These are phyloP conservation scores for Chauna torquata DNA, from an alignment of 2,113 vertebrate species.

Conservation along the genomic window DNA sequence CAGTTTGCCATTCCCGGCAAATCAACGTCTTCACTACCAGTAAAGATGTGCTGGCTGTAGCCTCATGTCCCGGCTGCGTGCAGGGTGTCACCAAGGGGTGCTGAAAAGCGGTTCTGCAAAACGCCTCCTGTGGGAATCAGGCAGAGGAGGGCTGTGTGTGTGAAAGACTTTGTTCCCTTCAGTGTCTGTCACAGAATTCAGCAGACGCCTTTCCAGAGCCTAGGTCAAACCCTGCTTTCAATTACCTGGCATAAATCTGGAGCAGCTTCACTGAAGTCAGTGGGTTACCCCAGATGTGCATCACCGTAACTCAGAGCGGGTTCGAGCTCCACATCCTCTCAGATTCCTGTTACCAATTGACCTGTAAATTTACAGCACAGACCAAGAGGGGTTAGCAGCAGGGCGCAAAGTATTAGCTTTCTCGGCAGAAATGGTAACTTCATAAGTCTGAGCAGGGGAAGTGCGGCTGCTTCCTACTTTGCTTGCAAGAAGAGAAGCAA, in stretches of 20 bases:
- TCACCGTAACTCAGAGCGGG: background rate
- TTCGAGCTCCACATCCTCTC: background rate
- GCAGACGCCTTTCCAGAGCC: background rate
- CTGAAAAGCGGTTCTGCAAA: background rate
- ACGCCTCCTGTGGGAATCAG: background rate
- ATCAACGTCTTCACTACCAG: background rate
- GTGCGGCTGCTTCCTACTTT: background rate
- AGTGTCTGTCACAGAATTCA: background rate
- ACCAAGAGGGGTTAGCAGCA: background rate
- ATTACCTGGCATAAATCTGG: slow-evolving; percentile 6
- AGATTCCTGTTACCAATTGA: background rate
- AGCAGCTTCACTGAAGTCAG: background rate
- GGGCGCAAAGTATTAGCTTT: background rate
- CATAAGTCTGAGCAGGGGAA: background rate
- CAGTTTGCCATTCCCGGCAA: background rate
- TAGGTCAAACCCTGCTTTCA: background rate
- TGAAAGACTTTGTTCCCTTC: background rate
- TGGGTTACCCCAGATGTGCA: background rate
- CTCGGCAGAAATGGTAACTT: background rate
- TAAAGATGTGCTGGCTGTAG: background rate
- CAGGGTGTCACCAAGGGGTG: background rate
- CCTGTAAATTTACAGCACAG: background rate
- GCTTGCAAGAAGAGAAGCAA: background rate
- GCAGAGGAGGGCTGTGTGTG: background rate
- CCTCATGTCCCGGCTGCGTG: background rate